phyloP scores from a whole-genome alignment of 1,140 invertebrate species.

The Reticulitermes speratus region DNA sequence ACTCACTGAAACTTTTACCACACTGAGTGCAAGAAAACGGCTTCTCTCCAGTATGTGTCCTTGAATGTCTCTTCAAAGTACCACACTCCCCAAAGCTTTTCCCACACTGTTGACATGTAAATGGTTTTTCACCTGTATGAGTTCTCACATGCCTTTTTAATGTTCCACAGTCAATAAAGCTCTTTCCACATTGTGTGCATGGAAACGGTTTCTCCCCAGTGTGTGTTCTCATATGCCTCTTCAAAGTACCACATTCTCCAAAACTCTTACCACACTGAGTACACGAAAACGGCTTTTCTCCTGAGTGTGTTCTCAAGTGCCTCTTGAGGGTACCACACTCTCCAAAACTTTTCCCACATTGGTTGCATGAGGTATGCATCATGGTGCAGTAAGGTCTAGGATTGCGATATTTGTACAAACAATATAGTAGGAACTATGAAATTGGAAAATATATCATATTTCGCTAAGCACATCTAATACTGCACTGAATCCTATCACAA shows the following conservation, averaged over 20 bases:
- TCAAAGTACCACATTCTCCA: constrained; percentile 23
- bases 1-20: constrained; percentile 75
- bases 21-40: constrained; percentile 59
- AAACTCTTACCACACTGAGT: constrained; percentile 24
- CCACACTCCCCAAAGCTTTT: constrained; percentile 56
- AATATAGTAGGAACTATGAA: no score
- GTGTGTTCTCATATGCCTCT: constrained; percentile 49
- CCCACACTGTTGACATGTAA: constrained; percentile 56
- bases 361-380: constrained; percentile 30
- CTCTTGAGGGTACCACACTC: constrained; percentile 26
- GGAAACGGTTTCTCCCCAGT: constrained; percentile 46
- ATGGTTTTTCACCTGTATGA: constrained; percentile 68
- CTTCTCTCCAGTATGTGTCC: constrained; percentile 58
- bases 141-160: constrained; percentile 64
- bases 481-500: no score
- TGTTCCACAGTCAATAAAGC: constrained; percentile 49
- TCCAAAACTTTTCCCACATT: constrained; percentile 20
- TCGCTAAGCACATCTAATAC: no score
- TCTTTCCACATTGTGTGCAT: constrained; percentile 46
- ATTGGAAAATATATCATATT: no score
- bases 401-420: no score
- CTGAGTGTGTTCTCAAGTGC: constrained; percentile 52
- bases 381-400: not conserved
- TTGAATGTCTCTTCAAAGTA: constrained; percentile 55
- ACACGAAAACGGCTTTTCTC: constrained; percentile 41